Evolutionary conservation across 2,113 vertebrate species (phyloP).

Genomic region (Cebidichthys violaceus): DNA sequence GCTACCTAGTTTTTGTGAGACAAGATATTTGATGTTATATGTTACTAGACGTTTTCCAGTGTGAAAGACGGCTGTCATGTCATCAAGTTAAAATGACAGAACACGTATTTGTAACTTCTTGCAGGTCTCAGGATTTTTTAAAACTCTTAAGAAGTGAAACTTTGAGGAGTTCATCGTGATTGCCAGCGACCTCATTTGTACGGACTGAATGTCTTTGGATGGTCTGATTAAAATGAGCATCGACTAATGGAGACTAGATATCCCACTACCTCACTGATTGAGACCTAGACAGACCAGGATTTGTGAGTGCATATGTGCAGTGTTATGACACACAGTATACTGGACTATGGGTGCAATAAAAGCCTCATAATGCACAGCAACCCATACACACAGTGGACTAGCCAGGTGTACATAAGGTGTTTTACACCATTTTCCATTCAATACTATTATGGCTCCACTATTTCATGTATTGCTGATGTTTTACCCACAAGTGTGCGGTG

Average conservation of each 20-base stretch:
- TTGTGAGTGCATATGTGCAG: background rate
- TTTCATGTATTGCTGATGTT: slow-evolving; percentile 23
- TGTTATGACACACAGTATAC: background rate
- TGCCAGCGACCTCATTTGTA: background rate
- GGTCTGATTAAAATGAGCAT: slow-evolving; percentile 20
- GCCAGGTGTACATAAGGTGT: slow-evolving; percentile 23
- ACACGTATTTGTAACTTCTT: slow-evolving; percentile 9
- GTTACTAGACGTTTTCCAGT: background rate
- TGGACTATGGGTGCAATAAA: background rate
- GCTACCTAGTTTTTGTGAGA: background rate
- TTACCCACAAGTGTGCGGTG: slow-evolving; percentile 11
- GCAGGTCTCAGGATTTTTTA: background rate
- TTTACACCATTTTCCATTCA: background rate
- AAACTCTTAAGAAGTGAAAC: background rate
- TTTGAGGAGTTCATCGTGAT: background rate
- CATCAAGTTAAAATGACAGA: background rate
- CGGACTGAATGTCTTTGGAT: background rate
- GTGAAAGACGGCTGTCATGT: background rate
- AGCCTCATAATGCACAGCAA: background rate
- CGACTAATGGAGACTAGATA: slow-evolving; percentile 8
- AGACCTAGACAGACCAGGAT: background rate
- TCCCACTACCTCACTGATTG: background rate
- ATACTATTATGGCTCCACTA: background rate
- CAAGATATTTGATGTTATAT: background rate
- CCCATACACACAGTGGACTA: background rate